A percentile compares a stretch with the other conserved stretches of the same genome.
These are phyloP conservation scores for Apamea anceps DNA, from an alignment of 2,888 invertebrate species.

Conservation along the genomic window DNA sequence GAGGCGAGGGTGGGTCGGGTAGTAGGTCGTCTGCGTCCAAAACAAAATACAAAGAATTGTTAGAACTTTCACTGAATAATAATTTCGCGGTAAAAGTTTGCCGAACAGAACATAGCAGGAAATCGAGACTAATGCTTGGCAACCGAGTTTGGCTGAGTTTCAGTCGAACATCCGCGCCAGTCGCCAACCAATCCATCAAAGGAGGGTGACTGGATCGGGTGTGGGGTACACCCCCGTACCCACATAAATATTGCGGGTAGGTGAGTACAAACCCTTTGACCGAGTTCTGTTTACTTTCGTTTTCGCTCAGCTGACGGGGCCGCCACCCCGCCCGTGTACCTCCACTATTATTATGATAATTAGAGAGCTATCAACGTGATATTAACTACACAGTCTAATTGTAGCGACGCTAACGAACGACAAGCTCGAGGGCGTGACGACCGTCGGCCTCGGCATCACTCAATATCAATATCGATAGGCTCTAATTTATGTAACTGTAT, in stretches of 20 bases:
- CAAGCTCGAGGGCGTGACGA: slow-evolving; percentile 52
- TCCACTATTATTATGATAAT: slow-evolving; percentile 90
- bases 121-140: slow-evolving; percentile 86
- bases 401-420: slow-evolving; percentile 65
- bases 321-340: slow-evolving; percentile 83
- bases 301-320: slow-evolving; percentile 90
- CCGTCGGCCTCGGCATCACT: slow-evolving; percentile 41
- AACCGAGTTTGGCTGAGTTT: slow-evolving; percentile 85
- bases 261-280: slow-evolving; percentile 91
- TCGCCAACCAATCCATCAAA: slow-evolving; percentile 90
- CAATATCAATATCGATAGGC: slow-evolving; percentile 45
- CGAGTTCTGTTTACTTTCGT: slow-evolving; percentile 91
- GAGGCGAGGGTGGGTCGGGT: slow-evolving; percentile 69
- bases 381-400: slow-evolving; percentile 78
- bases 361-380: slow-evolving; percentile 85
- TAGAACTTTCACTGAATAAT: slow-evolving; percentile 88
- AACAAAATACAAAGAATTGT: slow-evolving; percentile 87
- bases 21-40: slow-evolving; percentile 74
- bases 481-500: slow-evolving; percentile 38
- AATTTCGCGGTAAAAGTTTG: slow-evolving; percentile 86
- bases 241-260: slow-evolving; percentile 91
- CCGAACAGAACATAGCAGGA: slow-evolving; percentile 81
- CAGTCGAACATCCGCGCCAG: slow-evolving; percentile 88
- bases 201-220: slow-evolving; percentile 87
- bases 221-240: slow-evolving; percentile 86